A percentile compares a stretch with the other conserved stretches of the same genome.
These are phyloP conservation scores for Stegastes partitus DNA, from an alignment of 2,113 vertebrate species.

Conservation along the genomic window DNA sequence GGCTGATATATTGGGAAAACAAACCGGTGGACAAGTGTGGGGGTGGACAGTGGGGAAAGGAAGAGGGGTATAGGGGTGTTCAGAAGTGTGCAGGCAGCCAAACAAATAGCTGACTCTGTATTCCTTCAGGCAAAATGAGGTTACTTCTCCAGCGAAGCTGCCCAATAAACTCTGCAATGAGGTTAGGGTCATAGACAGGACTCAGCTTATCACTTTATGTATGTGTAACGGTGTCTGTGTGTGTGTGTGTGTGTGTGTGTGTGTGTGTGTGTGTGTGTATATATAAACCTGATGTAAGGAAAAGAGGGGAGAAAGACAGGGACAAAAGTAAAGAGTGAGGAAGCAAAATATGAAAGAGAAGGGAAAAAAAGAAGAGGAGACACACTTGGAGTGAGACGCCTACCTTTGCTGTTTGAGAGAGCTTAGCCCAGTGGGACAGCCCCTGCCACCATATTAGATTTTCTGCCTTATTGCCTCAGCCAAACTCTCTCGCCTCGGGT, in stretches of 20 bases:
- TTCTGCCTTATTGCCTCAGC: conserved; percentile 79
- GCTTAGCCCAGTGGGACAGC: conserved; percentile 67
- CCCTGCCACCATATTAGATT: conserved; percentile 79
- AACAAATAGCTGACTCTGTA: conserved; percentile 80
- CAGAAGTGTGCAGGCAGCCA: conserved; percentile 39
- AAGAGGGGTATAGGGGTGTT: conserved; percentile 26
- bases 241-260: conserved; percentile 13
- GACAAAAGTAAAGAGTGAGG: neutral
- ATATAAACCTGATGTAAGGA: conserved; percentile 18
- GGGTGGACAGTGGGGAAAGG: conserved; percentile 23
- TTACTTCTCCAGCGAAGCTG: conserved; percentile 69
- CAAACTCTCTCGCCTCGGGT: conserved; percentile 71
- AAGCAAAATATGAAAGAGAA: conserved; percentile 31
- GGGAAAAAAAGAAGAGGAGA: conserved; percentile 1
- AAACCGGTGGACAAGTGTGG: conserved; percentile 30
- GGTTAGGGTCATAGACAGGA: conserved; percentile 75
- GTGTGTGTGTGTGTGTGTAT: neutral
- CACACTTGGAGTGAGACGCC: conserved; percentile 28
- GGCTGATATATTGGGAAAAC: conserved; percentile 50
- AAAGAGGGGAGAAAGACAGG: conserved; percentile 6
- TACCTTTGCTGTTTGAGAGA: conserved; percentile 52
- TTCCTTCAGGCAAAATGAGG: conserved; percentile 76
- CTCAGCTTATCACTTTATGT: conserved; percentile 72
- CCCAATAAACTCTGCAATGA: conserved; percentile 80
- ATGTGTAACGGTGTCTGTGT: conserved; percentile 41